phyloP scores from a whole-genome alignment of 2,797 vertebrate genomes.

The Taenioides sp. region DNA sequence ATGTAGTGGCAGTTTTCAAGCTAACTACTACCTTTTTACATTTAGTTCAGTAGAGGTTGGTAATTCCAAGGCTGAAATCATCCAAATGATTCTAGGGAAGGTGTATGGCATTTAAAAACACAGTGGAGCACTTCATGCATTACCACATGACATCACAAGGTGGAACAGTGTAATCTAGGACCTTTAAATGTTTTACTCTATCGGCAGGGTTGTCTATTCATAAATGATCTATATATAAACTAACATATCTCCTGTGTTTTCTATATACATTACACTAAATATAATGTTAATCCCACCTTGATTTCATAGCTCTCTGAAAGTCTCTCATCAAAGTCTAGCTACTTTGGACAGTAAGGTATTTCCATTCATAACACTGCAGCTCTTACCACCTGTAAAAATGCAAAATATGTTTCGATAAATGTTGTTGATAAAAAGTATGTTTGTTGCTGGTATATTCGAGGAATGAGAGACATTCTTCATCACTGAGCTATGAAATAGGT shows the following conservation, averaged over 20 bases:
- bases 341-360: slow-evolving; percentile 60
- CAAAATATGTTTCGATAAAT: slow-evolving; percentile 25
- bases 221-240: too few species aligned
- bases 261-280: slow-evolving; percentile 42
- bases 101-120: too few species aligned
- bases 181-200: neutral
- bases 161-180: too few species aligned
- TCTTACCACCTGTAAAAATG: slow-evolving; percentile 46
- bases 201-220: too few species aligned
- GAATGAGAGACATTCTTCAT: neutral
- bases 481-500: neutral
- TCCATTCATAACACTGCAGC: slow-evolving; percentile 65
- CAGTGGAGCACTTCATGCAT: too few species aligned
- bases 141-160: too few species aligned
- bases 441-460: slow-evolving; percentile 6
- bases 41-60: too few species aligned
- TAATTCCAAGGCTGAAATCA: too few species aligned
- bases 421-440: slow-evolving; percentile 13
- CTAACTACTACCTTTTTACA: too few species aligned
- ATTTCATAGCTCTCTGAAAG: slow-evolving; percentile 50
- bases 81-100: too few species aligned
- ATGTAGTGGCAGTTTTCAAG: too few species aligned
- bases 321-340: slow-evolving; percentile 48
- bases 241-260: neutral
- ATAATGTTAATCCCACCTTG: slow-evolving; percentile 61